Base-by-base conservation (phyloP, 2,797 vertebrate species). In the Danio choprae region DNA sequence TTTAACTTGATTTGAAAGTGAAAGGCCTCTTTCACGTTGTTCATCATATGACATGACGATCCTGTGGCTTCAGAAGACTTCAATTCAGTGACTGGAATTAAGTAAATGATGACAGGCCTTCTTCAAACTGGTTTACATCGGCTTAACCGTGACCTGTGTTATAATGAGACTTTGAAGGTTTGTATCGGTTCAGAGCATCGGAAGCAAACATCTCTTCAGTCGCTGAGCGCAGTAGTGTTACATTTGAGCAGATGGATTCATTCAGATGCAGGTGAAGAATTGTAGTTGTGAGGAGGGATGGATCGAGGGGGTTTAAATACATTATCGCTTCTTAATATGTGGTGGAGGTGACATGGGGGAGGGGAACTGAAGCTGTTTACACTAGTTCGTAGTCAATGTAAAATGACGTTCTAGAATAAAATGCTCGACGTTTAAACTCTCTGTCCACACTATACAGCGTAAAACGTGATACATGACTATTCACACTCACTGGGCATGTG, bases 181-280 rank as follows among this genome's bases (percentile, higher is more conserved):
- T 6, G 9, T 38, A 11, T 12, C 12, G 16, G 2, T 48, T 55
- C 22, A n/a, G 43, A 74, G 20, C 16, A 43, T n/a, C 62, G 3
- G 44, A 48, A 16, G 6, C 40, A 43, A 12, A 0, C 18, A 58
- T 16, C n/a, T 58, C 38, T 72, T 55, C 18, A 18, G 20, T 41
- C 43, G 53, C 51, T 3, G 48, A 77, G 67, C 77, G 62, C 63
- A 60, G 48, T 67, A 55, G 56, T 81, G 83, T 76, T 73, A 68
- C 82, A 62, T 64, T 74, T 29, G 51, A 59, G 51, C 56, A 43
- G 22, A 43, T 76, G 68, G 71, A 84, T 87, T 82, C 81, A 87
- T 86, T 81, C 46, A 50, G 64, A 64, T 74, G 84, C 51, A 72
- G 81, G 79, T 80, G 80, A 80, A 74, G 75, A 82, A 87, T 87